These are phyloP conservation scores for Thoracochromis brauschi DNA, from an alignment of 2,113 vertebrate genomes.

Conservation along the genomic window DNA sequence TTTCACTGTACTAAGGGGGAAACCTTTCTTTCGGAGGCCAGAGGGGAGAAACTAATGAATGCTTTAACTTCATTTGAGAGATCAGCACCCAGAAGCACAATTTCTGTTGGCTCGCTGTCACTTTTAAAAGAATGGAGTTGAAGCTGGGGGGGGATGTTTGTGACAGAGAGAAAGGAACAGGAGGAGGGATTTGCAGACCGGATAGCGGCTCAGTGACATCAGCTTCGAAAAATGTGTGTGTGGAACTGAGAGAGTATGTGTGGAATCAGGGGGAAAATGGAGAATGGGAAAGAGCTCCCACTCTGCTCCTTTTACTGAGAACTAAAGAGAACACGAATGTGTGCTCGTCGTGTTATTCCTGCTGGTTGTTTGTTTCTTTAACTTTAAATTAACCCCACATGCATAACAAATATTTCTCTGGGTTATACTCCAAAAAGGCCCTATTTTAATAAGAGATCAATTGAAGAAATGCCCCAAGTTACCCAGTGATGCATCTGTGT, in stretches of 20 bases:
- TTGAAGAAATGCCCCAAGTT: background rate
- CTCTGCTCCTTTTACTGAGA: slow-evolving; percentile 7
- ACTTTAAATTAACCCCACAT: background rate
- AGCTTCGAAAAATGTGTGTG: slow-evolving; percentile 71
- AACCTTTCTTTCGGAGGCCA: background rate
- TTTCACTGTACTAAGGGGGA: background rate
- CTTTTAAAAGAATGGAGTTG: slow-evolving; percentile 15
- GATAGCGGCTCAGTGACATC: slow-evolving; percentile 72
- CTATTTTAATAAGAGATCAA: background rate
- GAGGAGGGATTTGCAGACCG: slow-evolving; percentile 67
- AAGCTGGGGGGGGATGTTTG: background rate
- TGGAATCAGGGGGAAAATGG: background rate
- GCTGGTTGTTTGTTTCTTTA: background rate
- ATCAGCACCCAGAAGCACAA: background rate
- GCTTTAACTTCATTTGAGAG: background rate
- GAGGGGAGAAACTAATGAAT: background rate
- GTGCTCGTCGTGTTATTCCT: background rate
- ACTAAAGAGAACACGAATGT: background rate
- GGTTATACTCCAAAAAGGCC: background rate
- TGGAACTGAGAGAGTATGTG: slow-evolving; percentile 1
- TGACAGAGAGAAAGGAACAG: slow-evolving; percentile 48
- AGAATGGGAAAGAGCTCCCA: background rate
- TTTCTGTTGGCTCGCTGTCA: slow-evolving; percentile 13
- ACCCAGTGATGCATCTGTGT: background rate
- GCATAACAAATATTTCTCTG: background rate